These are phyloP conservation scores for Mormyrops attenuatus DNA, from an alignment of 2,797 vertebrate genomes.

Conservation along the genomic window DNA sequence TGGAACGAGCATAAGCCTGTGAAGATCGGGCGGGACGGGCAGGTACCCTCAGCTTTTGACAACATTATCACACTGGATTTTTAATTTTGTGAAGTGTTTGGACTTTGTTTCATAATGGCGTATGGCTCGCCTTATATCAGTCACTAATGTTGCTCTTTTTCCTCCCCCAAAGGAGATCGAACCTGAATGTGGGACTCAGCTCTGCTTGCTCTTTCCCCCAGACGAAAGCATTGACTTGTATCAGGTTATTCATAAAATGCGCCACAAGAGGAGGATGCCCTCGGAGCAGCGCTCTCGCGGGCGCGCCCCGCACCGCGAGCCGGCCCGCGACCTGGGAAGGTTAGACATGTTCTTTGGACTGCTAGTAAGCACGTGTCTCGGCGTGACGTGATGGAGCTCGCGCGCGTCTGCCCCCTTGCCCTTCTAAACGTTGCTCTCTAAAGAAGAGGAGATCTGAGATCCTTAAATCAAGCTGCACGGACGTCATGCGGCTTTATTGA, in stretches of 20 bases:
- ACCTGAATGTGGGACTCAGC: slow-evolving; percentile 84
- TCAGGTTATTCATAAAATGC: slow-evolving; percentile 93
- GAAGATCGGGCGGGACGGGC: slow-evolving; percentile 96
- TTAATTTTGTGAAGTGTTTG: neutral
- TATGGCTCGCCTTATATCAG: neutral
- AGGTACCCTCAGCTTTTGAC: slow-evolving; percentile 61
- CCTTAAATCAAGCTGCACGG: slow-evolving; percentile 82
- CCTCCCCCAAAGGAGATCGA: slow-evolving; percentile 80
- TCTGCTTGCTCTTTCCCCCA: slow-evolving; percentile 89
- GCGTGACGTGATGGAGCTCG: slow-evolving; percentile 71
- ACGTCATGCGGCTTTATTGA: slow-evolving; percentile 80
- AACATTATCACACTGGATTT: neutral
- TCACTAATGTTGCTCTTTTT: neutral
- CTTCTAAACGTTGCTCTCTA: slow-evolving; percentile 61
- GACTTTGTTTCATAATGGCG: neutral
- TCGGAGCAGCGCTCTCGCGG: slow-evolving; percentile 88
- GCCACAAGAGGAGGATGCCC: slow-evolving; percentile 90
- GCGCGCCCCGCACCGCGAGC: slow-evolving; percentile 85
- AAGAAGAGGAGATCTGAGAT: slow-evolving; percentile 68
- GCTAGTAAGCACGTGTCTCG: slow-evolving; percentile 79
- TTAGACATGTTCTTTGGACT: slow-evolving; percentile 98
- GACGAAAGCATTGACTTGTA: slow-evolving; percentile 97
- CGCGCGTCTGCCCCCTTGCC: slow-evolving; percentile 11
- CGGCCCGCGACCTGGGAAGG: slow-evolving; percentile 94
- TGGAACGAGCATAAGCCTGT: slow-evolving; percentile 99